Conservation (phyloP, 2,888 invertebrate species). For the Pheosia gnoma region DNA sequence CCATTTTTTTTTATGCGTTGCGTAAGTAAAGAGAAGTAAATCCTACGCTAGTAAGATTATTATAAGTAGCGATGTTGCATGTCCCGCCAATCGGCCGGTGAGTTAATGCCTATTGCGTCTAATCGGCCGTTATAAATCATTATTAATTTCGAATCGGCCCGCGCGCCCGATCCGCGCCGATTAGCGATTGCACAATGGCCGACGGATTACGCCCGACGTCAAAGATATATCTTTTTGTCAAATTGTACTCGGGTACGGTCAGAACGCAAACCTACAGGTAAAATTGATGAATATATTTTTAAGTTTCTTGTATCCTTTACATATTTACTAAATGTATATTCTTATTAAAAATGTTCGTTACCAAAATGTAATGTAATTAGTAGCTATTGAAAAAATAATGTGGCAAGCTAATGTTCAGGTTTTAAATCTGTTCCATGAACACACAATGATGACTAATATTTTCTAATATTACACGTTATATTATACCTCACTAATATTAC, state of each 20-base stretch:
- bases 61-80: slow-evolving; percentile 25
- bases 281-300: not conserved
- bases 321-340: no score
- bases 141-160: slow-evolving; percentile 77
- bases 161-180: slow-evolving; percentile 75
- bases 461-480: no score
- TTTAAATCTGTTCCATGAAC: no score
- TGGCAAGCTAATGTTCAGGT: no score
- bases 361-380: no score
- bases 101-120: slow-evolving; percentile 69
- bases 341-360: no score
- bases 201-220: slow-evolving; percentile 73
- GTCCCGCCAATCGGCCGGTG: slow-evolving; percentile 55
- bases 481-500: no score
- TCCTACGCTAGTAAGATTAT: slow-evolving; percentile 4
- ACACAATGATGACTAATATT: no score
- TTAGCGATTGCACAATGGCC: slow-evolving; percentile 81
- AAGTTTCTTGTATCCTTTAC: no score
- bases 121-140: slow-evolving; percentile 82
- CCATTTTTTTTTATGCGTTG: slow-evolving; percentile 2
- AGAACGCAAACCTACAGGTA: slow-evolving; percentile 32
- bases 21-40: slow-evolving; percentile 2
- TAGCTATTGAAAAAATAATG: no score
- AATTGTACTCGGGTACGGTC: slow-evolving; percentile 76
- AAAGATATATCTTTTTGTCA: slow-evolving; percentile 82